Conservation (phyloP, 2,113 vertebrate species). For the Aptenodytes patagonicus region DNA sequence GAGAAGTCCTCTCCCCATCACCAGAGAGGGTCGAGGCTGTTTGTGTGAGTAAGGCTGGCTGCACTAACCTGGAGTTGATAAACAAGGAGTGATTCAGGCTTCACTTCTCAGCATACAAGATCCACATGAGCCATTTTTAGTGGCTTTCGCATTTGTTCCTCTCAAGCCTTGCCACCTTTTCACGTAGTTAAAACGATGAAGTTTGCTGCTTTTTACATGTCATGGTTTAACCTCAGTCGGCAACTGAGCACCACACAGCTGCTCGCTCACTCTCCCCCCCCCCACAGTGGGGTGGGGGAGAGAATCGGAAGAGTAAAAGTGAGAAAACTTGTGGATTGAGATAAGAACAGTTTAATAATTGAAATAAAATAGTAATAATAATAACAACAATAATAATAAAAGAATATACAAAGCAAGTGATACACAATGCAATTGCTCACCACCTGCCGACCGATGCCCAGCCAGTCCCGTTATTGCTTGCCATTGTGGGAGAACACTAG, state of each 20-base stretch:
- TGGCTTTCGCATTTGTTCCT: neutral
- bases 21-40: neutral
- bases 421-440: no score
- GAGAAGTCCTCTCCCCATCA: neutral
- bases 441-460: no score
- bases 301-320: no score
- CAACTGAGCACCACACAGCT: no score
- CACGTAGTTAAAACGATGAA: neutral
- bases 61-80: neutral
- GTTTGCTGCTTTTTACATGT: neutral
- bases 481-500: neutral
- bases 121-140: rapidly evolving
- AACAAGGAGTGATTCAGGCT: neutral
- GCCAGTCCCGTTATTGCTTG: neutral
- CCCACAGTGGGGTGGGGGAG: no score
- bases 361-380: no score
- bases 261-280: no score
- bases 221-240: no score
- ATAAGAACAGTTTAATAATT: no score
- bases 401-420: no score
- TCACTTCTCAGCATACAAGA: neutral
- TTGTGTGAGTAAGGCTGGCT: neutral
- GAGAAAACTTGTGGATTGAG: no score
- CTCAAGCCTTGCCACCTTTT: neutral
- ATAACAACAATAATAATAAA: no score